These are phyloP conservation scores for Sebastes oblongus DNA, from an alignment of 2,797 vertebrate species.

Conservation along the genomic window DNA sequence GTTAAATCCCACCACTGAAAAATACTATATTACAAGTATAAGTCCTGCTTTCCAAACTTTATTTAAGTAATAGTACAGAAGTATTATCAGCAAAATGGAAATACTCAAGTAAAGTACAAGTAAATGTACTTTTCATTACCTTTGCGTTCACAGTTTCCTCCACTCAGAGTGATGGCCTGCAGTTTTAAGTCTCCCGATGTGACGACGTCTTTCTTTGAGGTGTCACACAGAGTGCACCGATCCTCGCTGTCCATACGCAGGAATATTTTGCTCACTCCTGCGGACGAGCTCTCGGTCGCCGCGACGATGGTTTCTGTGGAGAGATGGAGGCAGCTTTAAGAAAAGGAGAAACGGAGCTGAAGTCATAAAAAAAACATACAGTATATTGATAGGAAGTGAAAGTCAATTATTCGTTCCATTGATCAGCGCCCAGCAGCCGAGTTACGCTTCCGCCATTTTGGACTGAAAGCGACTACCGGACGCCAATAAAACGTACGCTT, in stretches of 20 bases:
- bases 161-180: constrained; percentile 62
- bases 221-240: constrained; percentile 35
- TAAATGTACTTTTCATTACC: constrained; percentile 42
- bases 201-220: constrained; percentile 39
- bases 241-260: background rate
- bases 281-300: fast-evolving
- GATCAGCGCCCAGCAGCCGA: too few species aligned
- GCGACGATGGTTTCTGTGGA: constrained; percentile 1
- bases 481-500: too few species aligned
- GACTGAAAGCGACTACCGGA: too few species aligned
- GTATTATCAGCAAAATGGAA: background rate
- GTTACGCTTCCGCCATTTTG: too few species aligned
- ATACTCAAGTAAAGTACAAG: background rate
- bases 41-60: too few species aligned
- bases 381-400: too few species aligned
- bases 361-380: too few species aligned
- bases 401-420: too few species aligned
- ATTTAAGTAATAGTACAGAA: background rate
- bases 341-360: background rate
- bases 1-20: too few species aligned
- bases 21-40: too few species aligned
- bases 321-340: background rate
- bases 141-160: constrained; percentile 14
- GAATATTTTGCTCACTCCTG: background rate
- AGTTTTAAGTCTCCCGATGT: fast-evolving